Evolutionary conservation across 2,113 vertebrate genomes (phyloP), one percentile per base, ranked within the genome.

Genomic region (Phyllostomus discolor): DNA sequence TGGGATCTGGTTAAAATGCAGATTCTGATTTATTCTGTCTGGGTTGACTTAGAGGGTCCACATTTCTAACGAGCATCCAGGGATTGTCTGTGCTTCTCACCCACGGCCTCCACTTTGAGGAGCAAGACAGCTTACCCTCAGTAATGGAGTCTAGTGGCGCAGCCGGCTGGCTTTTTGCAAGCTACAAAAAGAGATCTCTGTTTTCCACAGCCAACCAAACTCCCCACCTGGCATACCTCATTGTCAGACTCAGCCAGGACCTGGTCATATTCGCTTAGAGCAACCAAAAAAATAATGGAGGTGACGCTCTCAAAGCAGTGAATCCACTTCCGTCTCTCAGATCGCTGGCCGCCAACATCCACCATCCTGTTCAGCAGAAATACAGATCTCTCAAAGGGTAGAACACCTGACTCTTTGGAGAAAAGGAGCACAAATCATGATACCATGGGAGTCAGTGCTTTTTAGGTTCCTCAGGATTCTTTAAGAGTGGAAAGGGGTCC

Each of bases 291-390:
- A 95, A 99, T 99, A 73, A 99, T 98, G 95, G 99, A 99, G 20
- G 99, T 99, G 96, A 99, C 99, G 1, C 98, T 99, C 97, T 99
- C 99, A 97, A 99, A 99, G 95, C 99, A 99, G 94, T 99, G 99
- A 92, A 99, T 99, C 99, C 99, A 99, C 83, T 99, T 99, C 97
- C 98, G 99, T 97, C 99, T 98, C 97, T 99, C 99, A 54, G 98
- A 99, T 57, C 99, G 98, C 98, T 99, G 99, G 72, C 99, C 99
- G 9, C 99, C 99, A 43, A 99, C 99, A 92, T 99, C 99, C 88
- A 99, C 99, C 99, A 99, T 99, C 98, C 99, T 99, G 91, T 41
- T 97, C 43, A 90, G 93, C 0, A 95, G 35, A 97, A 97, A 95
- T 31, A 94, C 48, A 78, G 6, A 4, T 24, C 7, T 57, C 15